These are phyloP conservation scores for Dicerorhinus sumatrensis DNA, from an alignment of 2,113 vertebrate genomes.

Conservation along the genomic window DNA sequence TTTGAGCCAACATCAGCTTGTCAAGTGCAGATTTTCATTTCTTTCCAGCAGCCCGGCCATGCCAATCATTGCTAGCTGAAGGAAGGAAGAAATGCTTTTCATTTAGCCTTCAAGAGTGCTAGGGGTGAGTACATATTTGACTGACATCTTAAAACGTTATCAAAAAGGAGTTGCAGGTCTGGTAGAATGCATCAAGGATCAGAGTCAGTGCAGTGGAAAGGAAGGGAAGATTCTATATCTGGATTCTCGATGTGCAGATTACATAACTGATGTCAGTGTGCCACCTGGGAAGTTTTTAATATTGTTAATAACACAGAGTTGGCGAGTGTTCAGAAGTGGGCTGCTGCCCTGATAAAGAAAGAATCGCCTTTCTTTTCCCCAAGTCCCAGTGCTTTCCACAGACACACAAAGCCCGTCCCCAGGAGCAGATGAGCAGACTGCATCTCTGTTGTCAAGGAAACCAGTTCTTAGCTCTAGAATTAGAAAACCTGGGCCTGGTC, in stretches of 20 bases:
- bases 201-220: conserved; percentile 2
- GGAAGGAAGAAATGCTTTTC: conserved; percentile 52
- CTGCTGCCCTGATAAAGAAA: conserved; percentile 38
- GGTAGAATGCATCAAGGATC: neutral
- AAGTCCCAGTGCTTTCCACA: conserved; percentile 67
- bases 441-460: conserved; percentile 81
- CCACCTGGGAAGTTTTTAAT: conserved; percentile 47
- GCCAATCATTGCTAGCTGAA: neutral
- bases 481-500: conserved; percentile 69
- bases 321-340: conserved; percentile 53
- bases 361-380: conserved; percentile 66
- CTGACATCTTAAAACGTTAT: conserved; percentile 25
- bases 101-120: neutral
- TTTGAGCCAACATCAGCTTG: conserved; percentile 42
- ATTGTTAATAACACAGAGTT: conserved; percentile 32
- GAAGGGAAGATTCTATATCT: neutral
- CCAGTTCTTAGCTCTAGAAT: conserved; percentile 80
- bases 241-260: conserved; percentile 48
- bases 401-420: conserved; percentile 61
- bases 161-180: conserved; percentile 19
- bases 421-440: conserved; percentile 75
- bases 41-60: neutral
- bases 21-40: conserved; percentile 34
- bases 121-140: neutral
- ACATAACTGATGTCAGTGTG: conserved; percentile 38